These are phyloP conservation scores for Rhodophaea formosa DNA, from an alignment of 2,888 invertebrate species.

Conservation along the genomic window DNA sequence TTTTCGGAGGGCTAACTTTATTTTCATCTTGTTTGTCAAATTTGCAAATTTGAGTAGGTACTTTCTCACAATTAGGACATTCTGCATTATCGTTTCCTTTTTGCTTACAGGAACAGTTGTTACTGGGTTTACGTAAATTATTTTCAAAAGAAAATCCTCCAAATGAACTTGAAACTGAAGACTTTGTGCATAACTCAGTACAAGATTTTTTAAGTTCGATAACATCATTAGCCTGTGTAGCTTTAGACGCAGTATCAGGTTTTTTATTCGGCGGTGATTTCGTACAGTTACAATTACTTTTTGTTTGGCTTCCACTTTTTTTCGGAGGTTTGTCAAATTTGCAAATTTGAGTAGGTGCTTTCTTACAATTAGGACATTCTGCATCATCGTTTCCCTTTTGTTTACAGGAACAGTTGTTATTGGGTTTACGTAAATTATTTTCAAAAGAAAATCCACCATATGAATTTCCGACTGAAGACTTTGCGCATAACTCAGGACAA, in stretches of 20 bases:
- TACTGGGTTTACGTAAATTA: neutral
- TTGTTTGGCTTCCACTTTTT: too few species aligned
- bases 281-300: too few species aligned
- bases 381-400: neutral
- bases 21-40: too few species aligned
- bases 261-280: too few species aligned
- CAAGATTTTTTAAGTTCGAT: neutral
- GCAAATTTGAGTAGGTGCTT: too few species aligned
- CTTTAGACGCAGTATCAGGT: too few species aligned
- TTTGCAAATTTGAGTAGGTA: too few species aligned
- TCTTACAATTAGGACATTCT: neutral
- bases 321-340: too few species aligned
- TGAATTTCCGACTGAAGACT: neutral
- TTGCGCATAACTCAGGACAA: neutral
- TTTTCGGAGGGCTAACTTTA: too few species aligned
- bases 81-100: neutral
- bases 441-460: neutral
- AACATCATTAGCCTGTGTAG: neutral
- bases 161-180: neutral
- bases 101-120: neutral
- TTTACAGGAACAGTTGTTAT: constrained; percentile 3
- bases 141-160: constrained; percentile 5
- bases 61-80: neutral
- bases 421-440: neutral
- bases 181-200: neutral